phyloP scores from a whole-genome alignment of 2,888 invertebrate species.

The Periphyllus acericola region DNA sequence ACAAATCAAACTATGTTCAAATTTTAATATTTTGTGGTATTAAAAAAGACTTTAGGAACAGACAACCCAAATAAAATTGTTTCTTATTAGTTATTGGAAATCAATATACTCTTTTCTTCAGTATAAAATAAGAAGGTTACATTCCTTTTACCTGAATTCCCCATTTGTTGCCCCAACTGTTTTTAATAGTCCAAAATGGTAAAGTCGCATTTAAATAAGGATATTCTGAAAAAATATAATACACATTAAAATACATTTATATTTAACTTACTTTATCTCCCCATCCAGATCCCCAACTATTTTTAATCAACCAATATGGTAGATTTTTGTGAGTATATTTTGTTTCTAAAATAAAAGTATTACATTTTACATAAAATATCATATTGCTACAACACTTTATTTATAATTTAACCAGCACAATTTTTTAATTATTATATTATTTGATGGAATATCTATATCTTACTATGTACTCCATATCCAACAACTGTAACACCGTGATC shows the following conservation, averaged over 20 bases:
- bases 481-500: conserved; percentile 98
- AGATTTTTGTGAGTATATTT: conserved; percentile 81
- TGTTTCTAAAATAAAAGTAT: conserved; percentile 73
- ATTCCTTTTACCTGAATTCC: conserved; percentile 76
- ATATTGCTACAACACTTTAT: neutral
- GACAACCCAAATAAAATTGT: neutral
- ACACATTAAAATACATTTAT: conserved; percentile 63
- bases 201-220: conserved; percentile 78
- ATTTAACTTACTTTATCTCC: conserved; percentile 76
- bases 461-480: conserved; percentile 85
- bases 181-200: conserved; percentile 94
- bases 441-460: conserved; percentile 6
- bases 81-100: neutral
- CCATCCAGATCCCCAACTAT: conserved; percentile 93
- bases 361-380: neutral
- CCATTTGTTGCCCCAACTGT: conserved; percentile 93
- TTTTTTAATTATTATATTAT: neutral
- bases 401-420: neutral
- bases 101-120: neutral
- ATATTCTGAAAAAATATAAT: conserved; percentile 73
- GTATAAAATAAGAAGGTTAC: neutral
- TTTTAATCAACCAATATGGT: conserved; percentile 94
- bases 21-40: too few relatives aligned
- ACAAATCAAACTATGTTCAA: neutral
- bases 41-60: neutral